phyloP scores from a whole-genome alignment of 1,140 invertebrate species.

The Chrysomallon squamiferum region DNA sequence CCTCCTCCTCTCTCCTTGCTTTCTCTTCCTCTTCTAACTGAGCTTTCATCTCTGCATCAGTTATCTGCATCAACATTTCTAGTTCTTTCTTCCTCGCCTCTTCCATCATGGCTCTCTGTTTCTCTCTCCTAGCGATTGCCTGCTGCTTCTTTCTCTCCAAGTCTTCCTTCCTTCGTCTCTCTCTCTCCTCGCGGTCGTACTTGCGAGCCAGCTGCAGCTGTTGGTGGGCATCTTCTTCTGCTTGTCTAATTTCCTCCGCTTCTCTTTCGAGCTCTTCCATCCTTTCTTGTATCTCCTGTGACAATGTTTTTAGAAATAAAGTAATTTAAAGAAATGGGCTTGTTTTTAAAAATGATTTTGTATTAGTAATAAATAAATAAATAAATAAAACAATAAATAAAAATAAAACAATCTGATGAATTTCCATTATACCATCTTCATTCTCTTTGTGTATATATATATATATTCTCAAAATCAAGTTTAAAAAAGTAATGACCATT shows the following conservation, averaged over 20 bases:
- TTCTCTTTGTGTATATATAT: no score
- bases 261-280: slow-evolving; percentile 41
- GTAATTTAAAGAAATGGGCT: no score
- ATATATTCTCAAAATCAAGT: no score
- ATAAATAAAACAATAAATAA: no score
- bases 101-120: slow-evolving; percentile 39
- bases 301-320: no score
- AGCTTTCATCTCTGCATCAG: slow-evolving; percentile 41
- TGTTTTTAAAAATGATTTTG: no score
- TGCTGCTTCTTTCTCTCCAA: slow-evolving; percentile 43
- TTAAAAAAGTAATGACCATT: no score
- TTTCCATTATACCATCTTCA: no score
- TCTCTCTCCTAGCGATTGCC: slow-evolving; percentile 32
- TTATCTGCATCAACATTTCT: slow-evolving; percentile 45
- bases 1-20: slow-evolving; percentile 39
- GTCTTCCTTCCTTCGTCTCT: slow-evolving; percentile 39
- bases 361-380: no score
- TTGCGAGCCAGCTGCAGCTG: slow-evolving; percentile 35
- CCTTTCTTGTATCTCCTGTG: slow-evolving; percentile 42
- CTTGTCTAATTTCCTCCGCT: slow-evolving; percentile 39
- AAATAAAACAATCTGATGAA: no score
- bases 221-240: slow-evolving; percentile 45
- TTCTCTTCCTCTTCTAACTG: slow-evolving; percentile 39
- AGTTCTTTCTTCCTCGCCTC: slow-evolving; percentile 38
- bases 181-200: slow-evolving; percentile 45